Percentiles rank a stretch among this genome's conserved stretches.
Evolutionary conservation across 1,140 invertebrate genomes (phyloP).

Genomic region (Brachionus asplanchnoidis): DNA sequence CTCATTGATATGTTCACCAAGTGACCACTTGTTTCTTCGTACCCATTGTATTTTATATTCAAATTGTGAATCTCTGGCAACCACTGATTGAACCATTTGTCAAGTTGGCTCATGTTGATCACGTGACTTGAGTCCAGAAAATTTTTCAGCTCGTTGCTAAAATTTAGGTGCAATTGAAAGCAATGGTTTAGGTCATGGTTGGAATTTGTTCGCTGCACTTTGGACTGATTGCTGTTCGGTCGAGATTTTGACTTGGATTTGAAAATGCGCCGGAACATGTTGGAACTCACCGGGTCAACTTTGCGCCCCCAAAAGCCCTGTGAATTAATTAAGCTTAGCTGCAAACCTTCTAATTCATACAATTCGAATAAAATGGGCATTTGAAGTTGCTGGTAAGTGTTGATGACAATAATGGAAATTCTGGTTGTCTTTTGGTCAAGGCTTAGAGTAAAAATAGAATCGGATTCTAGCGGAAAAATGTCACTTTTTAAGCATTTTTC

Average conservation of each 20-base stretch:
- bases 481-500: slow-evolving; percentile 14
- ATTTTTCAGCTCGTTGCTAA: slow-evolving; percentile 3
- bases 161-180: not conserved
- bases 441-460: not conserved
- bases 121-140: not conserved
- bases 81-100: not conserved
- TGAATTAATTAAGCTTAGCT: not conserved
- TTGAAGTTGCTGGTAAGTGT: not conserved
- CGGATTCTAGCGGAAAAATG: not conserved
- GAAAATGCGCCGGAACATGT: slow-evolving; percentile 14
- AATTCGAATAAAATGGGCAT: not conserved
- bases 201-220: not conserved
- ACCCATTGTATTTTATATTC: not conserved
- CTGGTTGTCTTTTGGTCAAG: not conserved
- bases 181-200: not conserved
- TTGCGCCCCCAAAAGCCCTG: not conserved
- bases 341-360: not conserved
- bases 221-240: not conserved
- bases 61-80: not conserved
- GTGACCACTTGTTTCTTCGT: not conserved
- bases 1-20: not conserved
- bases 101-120: not conserved
- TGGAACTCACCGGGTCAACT: not conserved
- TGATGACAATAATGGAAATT: not conserved
- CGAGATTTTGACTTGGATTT: slow-evolving; percentile 22